phyloP scores from a whole-genome alignment of 2,888 invertebrate genomes.

The Caenorhabditis drosophilae region DNA sequence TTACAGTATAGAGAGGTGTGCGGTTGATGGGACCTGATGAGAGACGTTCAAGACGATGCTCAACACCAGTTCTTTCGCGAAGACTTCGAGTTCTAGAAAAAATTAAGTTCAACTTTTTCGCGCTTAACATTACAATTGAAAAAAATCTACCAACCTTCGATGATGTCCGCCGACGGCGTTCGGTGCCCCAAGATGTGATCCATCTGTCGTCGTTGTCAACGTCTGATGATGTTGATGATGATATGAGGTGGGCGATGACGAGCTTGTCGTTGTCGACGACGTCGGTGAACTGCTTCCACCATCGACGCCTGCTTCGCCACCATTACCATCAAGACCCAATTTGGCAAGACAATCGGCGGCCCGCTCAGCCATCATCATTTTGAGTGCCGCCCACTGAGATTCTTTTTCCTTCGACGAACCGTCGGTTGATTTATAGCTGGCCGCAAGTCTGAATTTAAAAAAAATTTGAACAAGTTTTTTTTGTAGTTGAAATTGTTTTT shows the following conservation, averaged over 20 bases:
- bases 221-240: too few species aligned
- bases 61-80: slow-evolving; percentile 67
- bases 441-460: slow-evolving; percentile 39
- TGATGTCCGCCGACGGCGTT: slow-evolving; percentile 42
- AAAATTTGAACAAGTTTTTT: slow-evolving; percentile 11
- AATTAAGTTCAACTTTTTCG: background rate
- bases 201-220: slow-evolving; percentile 25
- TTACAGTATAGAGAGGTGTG: slow-evolving; percentile 58
- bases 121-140: background rate
- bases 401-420: slow-evolving; percentile 56
- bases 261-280: slow-evolving; percentile 16
- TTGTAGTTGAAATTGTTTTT: too few species aligned
- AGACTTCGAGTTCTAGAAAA: slow-evolving; percentile 55
- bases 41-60: slow-evolving; percentile 65
- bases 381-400: slow-evolving; percentile 66
- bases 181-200: slow-evolving; percentile 23
- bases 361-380: slow-evolving; percentile 68
- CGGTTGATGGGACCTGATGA: slow-evolving; percentile 58
- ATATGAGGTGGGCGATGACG: slow-evolving; percentile 28
- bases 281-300: slow-evolving; percentile 5
- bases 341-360: slow-evolving; percentile 65
- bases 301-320: background rate
- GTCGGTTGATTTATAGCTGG: slow-evolving; percentile 22
- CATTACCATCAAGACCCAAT: slow-evolving; percentile 40
- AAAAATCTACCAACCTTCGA: slow-evolving; percentile 28